These are phyloP conservation scores for Syngnathoides biaculeatus DNA, from an alignment of 2,113 vertebrate species.

Conservation along the genomic window DNA sequence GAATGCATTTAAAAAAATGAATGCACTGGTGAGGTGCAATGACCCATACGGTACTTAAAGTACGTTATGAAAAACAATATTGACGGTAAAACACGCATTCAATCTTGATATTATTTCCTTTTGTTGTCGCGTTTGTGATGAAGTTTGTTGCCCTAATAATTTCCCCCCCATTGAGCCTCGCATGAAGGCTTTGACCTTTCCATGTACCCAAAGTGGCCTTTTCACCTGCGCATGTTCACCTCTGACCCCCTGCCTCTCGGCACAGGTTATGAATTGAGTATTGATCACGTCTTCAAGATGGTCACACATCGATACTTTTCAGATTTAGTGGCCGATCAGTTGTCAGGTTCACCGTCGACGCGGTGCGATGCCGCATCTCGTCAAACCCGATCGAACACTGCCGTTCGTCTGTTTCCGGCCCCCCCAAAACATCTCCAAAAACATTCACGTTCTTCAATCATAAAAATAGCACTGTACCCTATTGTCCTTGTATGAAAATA, in stretches of 20 bases:
- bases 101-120: background rate
- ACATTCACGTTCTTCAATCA: too few species aligned
- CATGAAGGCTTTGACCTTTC: slow-evolving; percentile 75
- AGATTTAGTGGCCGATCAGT: slow-evolving; percentile 9
- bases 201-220: slow-evolving; percentile 68
- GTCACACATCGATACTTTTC: slow-evolving; percentile 39
- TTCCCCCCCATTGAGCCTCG: slow-evolving; percentile 57
- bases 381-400: too few species aligned
- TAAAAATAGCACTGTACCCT: too few species aligned
- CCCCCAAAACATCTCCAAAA: too few species aligned
- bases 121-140: slow-evolving; percentile 15
- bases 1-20: background rate
- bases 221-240: slow-evolving; percentile 66
- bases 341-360: slow-evolving; percentile 3
- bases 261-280: slow-evolving; percentile 56
- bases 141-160: slow-evolving; percentile 48
- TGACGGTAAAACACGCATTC: background rate
- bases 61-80: background rate
- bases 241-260: slow-evolving; percentile 57
- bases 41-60: too few species aligned
- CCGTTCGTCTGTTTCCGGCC: too few species aligned
- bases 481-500: too few species aligned
- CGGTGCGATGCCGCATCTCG: background rate
- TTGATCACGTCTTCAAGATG: slow-evolving; percentile 56
- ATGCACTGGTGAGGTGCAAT: too few species aligned